Evolutionary conservation across 2,797 vertebrate genomes (phyloP).

Genomic region (Megaceryle alcyon): DNA sequence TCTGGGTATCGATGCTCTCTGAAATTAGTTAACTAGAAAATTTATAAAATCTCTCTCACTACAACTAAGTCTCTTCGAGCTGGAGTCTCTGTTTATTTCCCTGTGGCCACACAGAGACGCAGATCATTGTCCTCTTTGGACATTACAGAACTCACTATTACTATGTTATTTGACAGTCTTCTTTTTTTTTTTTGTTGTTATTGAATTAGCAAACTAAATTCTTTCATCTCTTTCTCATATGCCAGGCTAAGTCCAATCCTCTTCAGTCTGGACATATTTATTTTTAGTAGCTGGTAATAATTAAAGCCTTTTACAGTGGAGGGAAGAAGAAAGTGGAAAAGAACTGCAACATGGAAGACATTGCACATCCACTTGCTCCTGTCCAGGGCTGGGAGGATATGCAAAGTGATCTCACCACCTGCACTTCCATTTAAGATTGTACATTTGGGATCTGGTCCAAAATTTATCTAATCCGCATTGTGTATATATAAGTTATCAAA

Average conservation of each 20-base stretch:
- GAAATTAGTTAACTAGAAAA: neutral
- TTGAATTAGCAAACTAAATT: neutral
- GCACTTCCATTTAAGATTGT: rapidly evolving
- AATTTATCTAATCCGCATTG: neutral
- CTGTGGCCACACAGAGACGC: neutral
- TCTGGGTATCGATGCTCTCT: neutral
- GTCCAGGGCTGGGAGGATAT: neutral
- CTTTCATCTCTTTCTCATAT: neutral
- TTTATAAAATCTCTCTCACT: neutral
- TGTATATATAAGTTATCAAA: neutral
- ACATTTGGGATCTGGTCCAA: neutral
- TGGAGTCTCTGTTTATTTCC: neutral
- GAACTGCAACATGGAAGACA: neutral
- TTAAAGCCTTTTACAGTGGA: neutral
- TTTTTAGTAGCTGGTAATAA: neutral
- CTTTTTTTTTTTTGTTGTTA: neutral
- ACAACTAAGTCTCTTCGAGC: neutral
- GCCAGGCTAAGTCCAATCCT: neutral
- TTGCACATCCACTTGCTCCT: neutral
- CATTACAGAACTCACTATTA: neutral
- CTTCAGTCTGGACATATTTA: neutral
- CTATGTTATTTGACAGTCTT: neutral
- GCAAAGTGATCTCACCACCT: neutral
- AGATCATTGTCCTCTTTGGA: neutral
- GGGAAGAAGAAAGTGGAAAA: neutral